Base-by-base conservation (phyloP, 2,888 invertebrate species). In the Octonoba sinensis region DNA sequence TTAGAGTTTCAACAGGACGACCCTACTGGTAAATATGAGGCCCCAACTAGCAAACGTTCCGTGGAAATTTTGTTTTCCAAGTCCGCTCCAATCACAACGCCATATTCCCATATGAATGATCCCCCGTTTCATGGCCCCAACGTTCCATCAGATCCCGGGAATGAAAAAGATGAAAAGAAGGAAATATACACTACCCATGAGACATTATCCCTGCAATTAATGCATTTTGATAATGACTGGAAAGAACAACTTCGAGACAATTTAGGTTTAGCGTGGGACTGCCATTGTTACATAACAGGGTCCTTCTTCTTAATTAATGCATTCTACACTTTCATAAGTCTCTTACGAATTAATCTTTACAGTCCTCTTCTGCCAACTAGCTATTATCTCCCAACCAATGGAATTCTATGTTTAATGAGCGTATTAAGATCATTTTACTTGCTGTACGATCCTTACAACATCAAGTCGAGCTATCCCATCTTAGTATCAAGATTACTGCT, bases 401-500 rank as follows among this genome's bases (percentile, higher is more conserved):
- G 95, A 66, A 92, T 96, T 85, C 89, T 97, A 74, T 94, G 96
- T 13, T 91, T 93, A 15, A 93, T 96, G 59, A 95, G 96, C 87
- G 91, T 93, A 20, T 90, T 87, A n/a, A 84, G 88, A 67, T 94
- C 95, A 86, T 93, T 95, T 86, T 96, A 95, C 87, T 91, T 97
- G 86, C 94, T 96, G 86, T 94, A 96, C 87, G 97, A 97, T 89
- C 95, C 96, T 0, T 97, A 97, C 88, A 96, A 96, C 87, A 92
- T 94, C n/a, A 93, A 93, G 83, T 92, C 92, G 83, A 94, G 93
- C 0, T 91, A 96, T 87, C 94, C 94, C 79, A 88, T 89, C 24
- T 93, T 93, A 82, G 90, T 95, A 47, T 94, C 95, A 71, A 93
- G 95, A 87, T 92, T 96, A 67, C 89, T 96, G 54, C 92, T 95